Evolutionary conservation across 2,113 vertebrate species (phyloP).

Genomic region (Zeus faber): DNA sequence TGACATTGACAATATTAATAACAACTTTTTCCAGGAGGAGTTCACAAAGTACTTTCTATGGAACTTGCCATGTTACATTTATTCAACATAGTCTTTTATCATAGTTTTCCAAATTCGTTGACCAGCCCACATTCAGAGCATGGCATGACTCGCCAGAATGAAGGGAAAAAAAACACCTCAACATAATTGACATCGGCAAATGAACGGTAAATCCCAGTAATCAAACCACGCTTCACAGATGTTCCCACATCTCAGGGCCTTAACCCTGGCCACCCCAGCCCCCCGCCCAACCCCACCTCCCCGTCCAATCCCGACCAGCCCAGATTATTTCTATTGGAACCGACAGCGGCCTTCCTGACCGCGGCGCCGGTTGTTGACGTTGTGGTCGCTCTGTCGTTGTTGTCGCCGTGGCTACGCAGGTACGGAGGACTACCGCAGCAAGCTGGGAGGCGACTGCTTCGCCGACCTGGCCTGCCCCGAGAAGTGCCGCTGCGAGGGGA

Average conservation of each 20-base stretch:
- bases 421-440: constrained; percentile 96
- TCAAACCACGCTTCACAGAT: constrained; percentile 4
- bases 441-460: constrained; percentile 96
- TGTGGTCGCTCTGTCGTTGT: constrained; percentile 14
- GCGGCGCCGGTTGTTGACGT: constrained; percentile 4
- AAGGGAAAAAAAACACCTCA: no score
- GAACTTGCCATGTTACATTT: no score
- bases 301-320: neutral
- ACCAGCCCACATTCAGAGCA: no score
- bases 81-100: no score
- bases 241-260: constrained; percentile 11
- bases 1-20: no score
- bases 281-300: neutral
- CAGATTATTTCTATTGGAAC: constrained; percentile 9
- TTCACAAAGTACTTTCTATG: no score
- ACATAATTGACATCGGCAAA: no score
- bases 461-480: constrained; percentile 95
- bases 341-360: constrained; percentile 9
- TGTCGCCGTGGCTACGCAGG: constrained; percentile 70
- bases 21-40: no score
- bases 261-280: neutral
- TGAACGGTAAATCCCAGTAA: neutral
- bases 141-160: no score
- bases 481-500: constrained; percentile 96
- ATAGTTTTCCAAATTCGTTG: no score